Base-by-base conservation (phyloP, 1,140 invertebrate genomes). In the Sinonovacula constricta region DNA sequence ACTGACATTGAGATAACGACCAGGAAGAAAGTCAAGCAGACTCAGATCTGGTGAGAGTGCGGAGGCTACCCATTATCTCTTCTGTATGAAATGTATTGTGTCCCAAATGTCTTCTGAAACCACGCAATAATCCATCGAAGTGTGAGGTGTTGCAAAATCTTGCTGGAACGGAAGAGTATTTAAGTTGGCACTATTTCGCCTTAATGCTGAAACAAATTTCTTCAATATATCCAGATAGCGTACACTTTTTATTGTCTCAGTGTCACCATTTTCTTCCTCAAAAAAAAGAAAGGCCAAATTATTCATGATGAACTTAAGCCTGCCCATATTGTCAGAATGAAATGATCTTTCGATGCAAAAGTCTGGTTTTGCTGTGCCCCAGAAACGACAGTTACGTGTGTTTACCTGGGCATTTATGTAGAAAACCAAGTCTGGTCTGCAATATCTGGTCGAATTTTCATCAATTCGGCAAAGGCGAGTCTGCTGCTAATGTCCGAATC, bases 341-440 rank as follows among this genome's bases (percentile, higher is more conserved):
- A 36, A 36, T 36, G 62, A 31, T 31, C 31, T 65, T 45, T 65
- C 62, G 12, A 65, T 36, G 30, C n/a, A 65, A 36, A 39, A 36
- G 7, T 36, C 18, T 3, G 62, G 62, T 65, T 39, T 65, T 31
- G 34, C 62, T 28, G 63, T 51, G 1, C 63, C 2, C 36, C 63
- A 67, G 5, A 26, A 67, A 18, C 39, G 7, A 51, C 45, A 67
- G 45, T 67, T 67, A 14, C 1, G 12, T 26, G 45, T 67, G 24
- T 67, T 49, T 2, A 67, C 63, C 45, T 51, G 18, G 2, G 63
- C 36, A 67, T 67, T 49, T 14, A 67, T 15, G 28, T 67, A 67
- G 14, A 51, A 33, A 67, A 67, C 12, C 45, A 67, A 24, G 14
- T 45, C 14, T 67, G 4, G 24, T 67, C 63, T 26, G 22, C 63